Conservation (phyloP, 2,113 vertebrate genomes). For the Enhydra lutris region DNA sequence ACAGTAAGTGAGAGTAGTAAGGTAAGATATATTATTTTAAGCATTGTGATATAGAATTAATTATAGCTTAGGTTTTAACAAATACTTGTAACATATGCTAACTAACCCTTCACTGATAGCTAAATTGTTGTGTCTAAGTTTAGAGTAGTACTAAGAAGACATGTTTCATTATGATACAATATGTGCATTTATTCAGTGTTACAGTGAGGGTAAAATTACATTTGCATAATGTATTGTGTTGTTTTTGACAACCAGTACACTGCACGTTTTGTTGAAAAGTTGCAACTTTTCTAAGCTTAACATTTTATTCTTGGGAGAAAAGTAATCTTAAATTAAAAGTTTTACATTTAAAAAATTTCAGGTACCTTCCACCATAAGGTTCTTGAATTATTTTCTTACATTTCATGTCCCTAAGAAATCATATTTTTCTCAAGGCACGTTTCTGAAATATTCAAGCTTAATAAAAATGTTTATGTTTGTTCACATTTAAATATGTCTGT, state of each 20-base stretch:
- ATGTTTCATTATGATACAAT: not conserved
- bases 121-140: not conserved
- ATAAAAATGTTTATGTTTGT: not conserved
- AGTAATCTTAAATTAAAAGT: constrained; percentile 38
- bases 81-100: not conserved
- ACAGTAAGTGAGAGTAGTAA: not conserved
- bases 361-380: not conserved
- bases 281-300: constrained; percentile 19
- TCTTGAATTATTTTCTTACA: constrained; percentile 10
- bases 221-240: constrained; percentile 2
- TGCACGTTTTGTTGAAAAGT: constrained; percentile 17
- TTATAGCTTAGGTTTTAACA: constrained; percentile 40
- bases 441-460: not conserved
- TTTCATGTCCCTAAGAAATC: not conserved
- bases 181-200: constrained; percentile 52
- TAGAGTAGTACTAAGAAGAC: constrained; percentile 20
- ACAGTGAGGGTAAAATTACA: not conserved
- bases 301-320: constrained; percentile 44
- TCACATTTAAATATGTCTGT: not conserved
- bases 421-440: not conserved
- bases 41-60: not conserved
- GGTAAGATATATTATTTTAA: constrained; percentile 4
- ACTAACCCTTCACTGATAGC: not conserved
- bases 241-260: not conserved
- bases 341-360: not conserved